These are phyloP conservation scores for Chelonus insularis DNA, from an alignment of 1,140 invertebrate genomes.

Conservation along the genomic window DNA sequence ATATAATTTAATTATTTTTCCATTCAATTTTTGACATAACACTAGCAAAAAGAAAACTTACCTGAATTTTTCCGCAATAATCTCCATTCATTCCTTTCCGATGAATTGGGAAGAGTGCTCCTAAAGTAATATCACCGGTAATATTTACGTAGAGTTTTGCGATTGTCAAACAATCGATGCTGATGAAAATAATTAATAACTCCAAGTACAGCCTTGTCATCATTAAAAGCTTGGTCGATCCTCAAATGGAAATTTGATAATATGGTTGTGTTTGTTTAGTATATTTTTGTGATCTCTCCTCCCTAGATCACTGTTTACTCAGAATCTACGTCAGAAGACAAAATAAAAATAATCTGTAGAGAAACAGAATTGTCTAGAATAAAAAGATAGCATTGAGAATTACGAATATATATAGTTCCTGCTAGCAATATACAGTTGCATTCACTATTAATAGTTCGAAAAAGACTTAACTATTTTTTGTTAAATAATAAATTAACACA, in stretches of 20 bases:
- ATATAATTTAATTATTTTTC: not conserved
- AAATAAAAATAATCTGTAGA: too few relatives aligned
- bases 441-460: too few relatives aligned
- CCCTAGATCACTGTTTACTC: not conserved
- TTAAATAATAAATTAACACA: too few relatives aligned
- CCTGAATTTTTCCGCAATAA: slow-evolving; percentile 60
- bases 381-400: too few relatives aligned
- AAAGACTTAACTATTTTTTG: too few relatives aligned
- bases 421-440: too few relatives aligned
- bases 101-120: slow-evolving; percentile 64
- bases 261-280: too few relatives aligned
- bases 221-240: not conserved
- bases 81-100: slow-evolving; percentile 45
- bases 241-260: not conserved
- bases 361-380: too few relatives aligned
- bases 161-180: slow-evolving; percentile 9
- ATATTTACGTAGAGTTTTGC: slow-evolving; percentile 48
- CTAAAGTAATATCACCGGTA: slow-evolving; percentile 61
- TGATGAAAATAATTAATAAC: slow-evolving; percentile 25
- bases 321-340: not conserved
- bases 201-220: slow-evolving; percentile 25
- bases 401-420: too few relatives aligned
- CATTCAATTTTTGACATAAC: too few relatives aligned
- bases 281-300: not conserved
- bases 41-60: slow-evolving; percentile 32